Conservation (phyloP, 2,888 invertebrate genomes). For the Sceliomorpha sp. region DNA sequence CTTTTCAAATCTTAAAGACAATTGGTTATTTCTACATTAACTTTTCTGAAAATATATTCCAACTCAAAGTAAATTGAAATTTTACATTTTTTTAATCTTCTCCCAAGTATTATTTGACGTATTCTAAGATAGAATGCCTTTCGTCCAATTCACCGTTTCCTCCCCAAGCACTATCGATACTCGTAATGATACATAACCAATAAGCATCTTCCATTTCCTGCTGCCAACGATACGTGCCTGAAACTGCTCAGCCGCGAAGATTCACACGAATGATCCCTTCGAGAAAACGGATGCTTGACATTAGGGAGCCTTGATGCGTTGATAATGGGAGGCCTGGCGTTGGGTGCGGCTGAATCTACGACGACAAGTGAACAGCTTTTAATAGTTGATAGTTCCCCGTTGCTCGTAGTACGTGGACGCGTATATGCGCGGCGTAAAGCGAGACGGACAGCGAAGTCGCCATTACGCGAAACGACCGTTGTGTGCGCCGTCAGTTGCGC, state of each 20-base stretch:
- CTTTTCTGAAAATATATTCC: too few relatives aligned
- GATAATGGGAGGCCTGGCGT: slow-evolving; percentile 64
- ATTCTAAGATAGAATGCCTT: too few relatives aligned
- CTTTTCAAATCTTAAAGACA: too few relatives aligned
- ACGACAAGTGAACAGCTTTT: slow-evolving; percentile 76
- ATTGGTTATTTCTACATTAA: too few relatives aligned
- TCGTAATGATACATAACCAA: too few relatives aligned
- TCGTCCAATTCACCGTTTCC: too few relatives aligned
- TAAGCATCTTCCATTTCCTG: background rate
- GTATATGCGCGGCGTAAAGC: background rate
- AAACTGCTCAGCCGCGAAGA: background rate
- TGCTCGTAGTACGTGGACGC: slow-evolving; percentile 18
- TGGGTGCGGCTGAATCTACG: slow-evolving; percentile 74
- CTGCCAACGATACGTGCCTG: slow-evolving; percentile 11
- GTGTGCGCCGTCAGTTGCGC: slow-evolving; percentile 57
- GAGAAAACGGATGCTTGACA: slow-evolving; percentile 67
- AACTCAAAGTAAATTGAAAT: too few relatives aligned
- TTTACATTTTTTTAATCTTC: too few relatives aligned
- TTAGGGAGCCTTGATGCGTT: slow-evolving; percentile 72
- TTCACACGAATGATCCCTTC: slow-evolving; percentile 14
- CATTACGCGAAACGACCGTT: slow-evolving; percentile 39
- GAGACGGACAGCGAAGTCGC: slow-evolving; percentile 16
- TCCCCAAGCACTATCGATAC: too few relatives aligned
- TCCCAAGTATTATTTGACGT: too few relatives aligned
- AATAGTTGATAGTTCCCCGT: slow-evolving; percentile 69